Evolutionary conservation across 2,888 invertebrate species (phyloP).

Genomic region (Calliopum simillimum): DNA sequence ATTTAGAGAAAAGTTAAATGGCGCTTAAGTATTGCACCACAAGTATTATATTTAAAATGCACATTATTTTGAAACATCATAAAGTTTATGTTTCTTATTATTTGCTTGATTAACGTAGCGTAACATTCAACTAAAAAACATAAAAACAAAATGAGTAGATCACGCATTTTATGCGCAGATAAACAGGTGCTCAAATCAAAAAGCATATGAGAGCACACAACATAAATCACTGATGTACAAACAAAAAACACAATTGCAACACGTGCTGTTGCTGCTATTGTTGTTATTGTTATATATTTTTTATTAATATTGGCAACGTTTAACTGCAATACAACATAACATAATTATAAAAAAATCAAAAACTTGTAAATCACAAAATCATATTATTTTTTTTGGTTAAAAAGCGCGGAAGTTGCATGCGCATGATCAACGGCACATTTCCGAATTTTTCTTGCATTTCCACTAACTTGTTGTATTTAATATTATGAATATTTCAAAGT

Average conservation of each 20-base stretch:
- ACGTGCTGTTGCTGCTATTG: neutral
- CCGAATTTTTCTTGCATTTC: neutral
- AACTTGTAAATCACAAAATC: no score
- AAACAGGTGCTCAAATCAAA: neutral
- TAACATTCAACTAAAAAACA: neutral
- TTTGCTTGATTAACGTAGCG: constrained; percentile 23
- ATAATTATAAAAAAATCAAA: no score
- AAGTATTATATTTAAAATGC: no score
- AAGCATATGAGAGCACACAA: neutral
- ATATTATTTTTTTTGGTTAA: no score
- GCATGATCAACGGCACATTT: neutral
- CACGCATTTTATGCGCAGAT: neutral
- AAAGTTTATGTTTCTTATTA: no score
- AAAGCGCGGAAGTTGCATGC: neutral
- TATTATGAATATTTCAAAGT: neutral
- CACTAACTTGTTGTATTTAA: neutral
- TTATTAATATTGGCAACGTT: neutral
- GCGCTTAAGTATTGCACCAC: neutral
- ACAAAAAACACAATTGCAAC: neutral
- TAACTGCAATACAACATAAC: neutral
- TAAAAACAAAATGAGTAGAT: neutral
- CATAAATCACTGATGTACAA: neutral
- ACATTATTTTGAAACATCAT: no score
- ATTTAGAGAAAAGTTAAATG: no score
- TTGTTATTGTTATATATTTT: no score